These are phyloP conservation scores for Leptinotarsa undecemlineata DNA, from an alignment of 1,140 invertebrate genomes.

Conservation along the genomic window DNA sequence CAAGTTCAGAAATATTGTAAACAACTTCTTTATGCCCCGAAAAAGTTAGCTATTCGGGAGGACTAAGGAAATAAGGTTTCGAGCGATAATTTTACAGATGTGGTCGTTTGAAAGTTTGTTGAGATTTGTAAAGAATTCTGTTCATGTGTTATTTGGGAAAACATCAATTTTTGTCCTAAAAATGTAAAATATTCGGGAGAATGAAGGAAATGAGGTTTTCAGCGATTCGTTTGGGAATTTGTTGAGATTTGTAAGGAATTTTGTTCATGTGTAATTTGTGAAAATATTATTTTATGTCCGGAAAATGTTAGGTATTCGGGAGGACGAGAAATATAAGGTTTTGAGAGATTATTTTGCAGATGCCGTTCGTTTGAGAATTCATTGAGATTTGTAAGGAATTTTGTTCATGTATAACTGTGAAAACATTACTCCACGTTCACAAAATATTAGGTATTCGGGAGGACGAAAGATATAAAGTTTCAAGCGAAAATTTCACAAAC, in stretches of 20 bases:
- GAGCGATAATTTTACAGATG: neutral
- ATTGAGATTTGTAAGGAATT: neutral
- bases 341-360: neutral
- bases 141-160: neutral
- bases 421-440: neutral
- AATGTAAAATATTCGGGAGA: neutral
- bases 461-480: neutral
- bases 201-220: neutral
- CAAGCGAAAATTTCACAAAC: neutral
- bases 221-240: neutral
- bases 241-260: too few relatives aligned
- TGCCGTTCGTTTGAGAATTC: neutral
- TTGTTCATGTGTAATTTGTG: too few relatives aligned
- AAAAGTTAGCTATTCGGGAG: neutral
- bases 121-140: neutral
- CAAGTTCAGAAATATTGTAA: conserved; percentile 14
- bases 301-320: neutral
- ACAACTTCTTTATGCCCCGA: neutral
- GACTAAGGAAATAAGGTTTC: neutral
- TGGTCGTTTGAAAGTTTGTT: neutral
- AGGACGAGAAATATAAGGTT: neutral
- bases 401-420: neutral
- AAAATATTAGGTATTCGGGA: neutral
- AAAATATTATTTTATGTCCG: neutral
- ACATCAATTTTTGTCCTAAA: neutral